Conservation (phyloP, 2,888 invertebrate species). For the Perizoma flavofasciatum region DNA sequence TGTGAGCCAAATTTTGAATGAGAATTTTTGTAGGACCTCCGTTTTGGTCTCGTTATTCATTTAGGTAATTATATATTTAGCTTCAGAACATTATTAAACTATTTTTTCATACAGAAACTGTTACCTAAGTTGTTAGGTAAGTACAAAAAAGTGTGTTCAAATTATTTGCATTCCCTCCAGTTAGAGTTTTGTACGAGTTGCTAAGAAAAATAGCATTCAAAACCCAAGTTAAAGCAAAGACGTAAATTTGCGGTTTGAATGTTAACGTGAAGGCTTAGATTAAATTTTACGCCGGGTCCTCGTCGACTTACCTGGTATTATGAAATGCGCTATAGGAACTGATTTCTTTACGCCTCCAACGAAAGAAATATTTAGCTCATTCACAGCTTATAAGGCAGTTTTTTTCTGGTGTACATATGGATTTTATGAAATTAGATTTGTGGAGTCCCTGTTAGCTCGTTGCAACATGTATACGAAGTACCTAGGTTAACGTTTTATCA, state of each 20-base stretch:
- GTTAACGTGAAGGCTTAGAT: slow-evolving; percentile 35
- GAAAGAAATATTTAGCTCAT: slow-evolving; percentile 49
- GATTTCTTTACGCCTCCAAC: slow-evolving; percentile 44
- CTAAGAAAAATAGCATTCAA: slow-evolving; percentile 20
- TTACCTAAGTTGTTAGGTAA: no score
- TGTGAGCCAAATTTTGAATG: slow-evolving; percentile 6
- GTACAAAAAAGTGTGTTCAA: no score
- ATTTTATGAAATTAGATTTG: slow-evolving; percentile 52
- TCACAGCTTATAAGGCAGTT: slow-evolving; percentile 42
- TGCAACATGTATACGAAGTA: slow-evolving; percentile 33
- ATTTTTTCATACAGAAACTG: no score
- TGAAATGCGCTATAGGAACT: slow-evolving; percentile 48
- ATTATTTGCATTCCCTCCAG: background rate
- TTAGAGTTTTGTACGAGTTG: slow-evolving; percentile 9
- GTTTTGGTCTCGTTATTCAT: background rate
- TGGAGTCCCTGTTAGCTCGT: slow-evolving; percentile 34
- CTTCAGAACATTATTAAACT: no score
- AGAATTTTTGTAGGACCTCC: background rate
- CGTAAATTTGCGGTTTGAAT: slow-evolving; percentile 16
- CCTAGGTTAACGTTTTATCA: slow-evolving; percentile 21
- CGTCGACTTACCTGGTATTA: slow-evolving; percentile 44
- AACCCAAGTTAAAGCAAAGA: slow-evolving; percentile 23
- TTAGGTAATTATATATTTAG: no score
- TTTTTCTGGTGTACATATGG: slow-evolving; percentile 45
- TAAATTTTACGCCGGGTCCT: slow-evolving; percentile 50